Conservation (phyloP, 2,113 vertebrate species). For the Grantiella picta region DNA sequence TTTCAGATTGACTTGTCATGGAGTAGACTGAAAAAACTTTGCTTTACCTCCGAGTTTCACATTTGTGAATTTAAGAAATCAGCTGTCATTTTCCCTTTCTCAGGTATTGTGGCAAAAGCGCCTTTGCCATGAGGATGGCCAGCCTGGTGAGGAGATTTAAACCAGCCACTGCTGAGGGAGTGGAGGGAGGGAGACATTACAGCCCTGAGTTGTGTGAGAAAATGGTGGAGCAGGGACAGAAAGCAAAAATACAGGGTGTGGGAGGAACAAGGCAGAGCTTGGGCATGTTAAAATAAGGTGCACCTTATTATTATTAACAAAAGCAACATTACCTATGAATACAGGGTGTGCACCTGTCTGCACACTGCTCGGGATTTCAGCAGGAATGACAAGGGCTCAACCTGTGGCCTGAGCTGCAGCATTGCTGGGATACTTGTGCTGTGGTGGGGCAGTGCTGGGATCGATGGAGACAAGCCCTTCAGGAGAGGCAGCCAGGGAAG, state of each 20-base stretch:
- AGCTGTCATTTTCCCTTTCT: neutral
- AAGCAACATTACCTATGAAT: too few relatives aligned
- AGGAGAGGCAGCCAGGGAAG: neutral
- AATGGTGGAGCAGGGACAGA: neutral
- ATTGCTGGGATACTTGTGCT: neutral
- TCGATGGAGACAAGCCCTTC: fast-evolving
- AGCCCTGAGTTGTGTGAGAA: neutral
- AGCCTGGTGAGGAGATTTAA: neutral
- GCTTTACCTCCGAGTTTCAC: neutral
- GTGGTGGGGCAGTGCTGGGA: neutral
- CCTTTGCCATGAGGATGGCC: neutral
- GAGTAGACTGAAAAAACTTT: neutral
- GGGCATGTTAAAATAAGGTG: neutral
- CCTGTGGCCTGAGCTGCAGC: neutral
- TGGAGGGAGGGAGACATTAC: fast-evolving
- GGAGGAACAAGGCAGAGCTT: neutral
- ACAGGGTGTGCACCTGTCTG: neutral
- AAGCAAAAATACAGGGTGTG: neutral
- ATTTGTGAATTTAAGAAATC: neutral
- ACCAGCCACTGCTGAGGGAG: too few relatives aligned
- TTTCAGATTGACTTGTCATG: neutral
- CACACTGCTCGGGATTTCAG: neutral
- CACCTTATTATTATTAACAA: too few relatives aligned
- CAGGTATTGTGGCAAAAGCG: neutral
- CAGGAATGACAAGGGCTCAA: neutral